Conservation (phyloP, 2,797 vertebrate species). For the Pipistrellus nathusii region DNA sequence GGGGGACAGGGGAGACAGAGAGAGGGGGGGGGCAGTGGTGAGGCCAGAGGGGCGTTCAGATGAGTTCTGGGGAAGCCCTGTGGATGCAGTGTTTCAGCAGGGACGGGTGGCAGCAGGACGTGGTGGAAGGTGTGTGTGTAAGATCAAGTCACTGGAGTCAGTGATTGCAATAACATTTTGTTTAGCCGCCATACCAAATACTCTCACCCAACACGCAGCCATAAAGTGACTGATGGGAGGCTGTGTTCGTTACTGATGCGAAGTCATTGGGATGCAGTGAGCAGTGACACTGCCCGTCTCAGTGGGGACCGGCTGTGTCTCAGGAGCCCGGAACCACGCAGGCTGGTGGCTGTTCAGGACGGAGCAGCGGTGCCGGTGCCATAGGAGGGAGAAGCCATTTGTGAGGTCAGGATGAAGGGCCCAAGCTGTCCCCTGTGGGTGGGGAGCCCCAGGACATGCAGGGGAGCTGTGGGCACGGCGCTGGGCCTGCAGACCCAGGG, state of each 20-base stretch:
- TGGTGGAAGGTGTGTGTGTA: neutral
- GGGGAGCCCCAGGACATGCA: neutral
- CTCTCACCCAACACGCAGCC: too few relatives aligned
- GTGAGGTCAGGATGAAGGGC: too few relatives aligned
- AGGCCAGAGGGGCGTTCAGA: neutral
- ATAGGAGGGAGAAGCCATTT: neutral
- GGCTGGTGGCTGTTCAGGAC: too few relatives aligned
- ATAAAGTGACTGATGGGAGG: too few relatives aligned
- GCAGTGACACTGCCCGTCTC: fast-evolving
- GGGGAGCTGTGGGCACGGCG: too few relatives aligned
- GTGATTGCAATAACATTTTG: neutral
- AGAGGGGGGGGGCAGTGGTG: too few relatives aligned
- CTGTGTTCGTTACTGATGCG: too few relatives aligned
- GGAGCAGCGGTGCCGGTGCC: neutral
- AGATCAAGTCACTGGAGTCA: too few relatives aligned
- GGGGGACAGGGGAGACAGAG: too few relatives aligned
- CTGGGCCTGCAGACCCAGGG: fast-evolving
- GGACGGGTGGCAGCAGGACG: neutral
- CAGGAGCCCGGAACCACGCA: neutral
- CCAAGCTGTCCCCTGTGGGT: neutral
- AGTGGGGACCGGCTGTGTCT: neutral
- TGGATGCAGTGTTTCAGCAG: neutral
- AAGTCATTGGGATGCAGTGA: too few relatives aligned
- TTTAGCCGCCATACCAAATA: neutral
- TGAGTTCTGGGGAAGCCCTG: fast-evolving